These are phyloP conservation scores for Dendrolimus houi DNA, from an alignment of 2,888 invertebrate genomes.

Conservation along the genomic window DNA sequence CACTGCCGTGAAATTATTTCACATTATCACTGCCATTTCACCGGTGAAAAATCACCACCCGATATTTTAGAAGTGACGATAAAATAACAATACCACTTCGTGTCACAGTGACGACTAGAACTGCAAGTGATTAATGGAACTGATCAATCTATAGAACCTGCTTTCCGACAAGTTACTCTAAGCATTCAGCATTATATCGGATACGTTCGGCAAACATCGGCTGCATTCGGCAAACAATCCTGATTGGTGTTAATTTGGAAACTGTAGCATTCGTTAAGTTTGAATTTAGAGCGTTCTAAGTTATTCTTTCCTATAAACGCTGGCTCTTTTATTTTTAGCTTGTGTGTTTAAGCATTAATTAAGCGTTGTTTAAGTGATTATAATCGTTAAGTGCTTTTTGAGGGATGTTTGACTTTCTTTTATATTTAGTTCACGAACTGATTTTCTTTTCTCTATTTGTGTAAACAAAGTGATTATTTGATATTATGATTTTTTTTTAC, in stretches of 20 bases:
- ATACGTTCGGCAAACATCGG: conserved; percentile 7
- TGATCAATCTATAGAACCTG: too few relatives aligned
- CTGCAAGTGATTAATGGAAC: too few relatives aligned
- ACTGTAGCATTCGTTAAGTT: conserved; percentile 19
- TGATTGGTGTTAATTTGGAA: conserved; percentile 23
- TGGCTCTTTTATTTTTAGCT: too few relatives aligned
- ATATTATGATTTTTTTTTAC: neutral
- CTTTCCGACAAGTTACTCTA: neutral
- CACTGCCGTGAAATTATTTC: too few relatives aligned
- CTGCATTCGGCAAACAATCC: conserved; percentile 11
- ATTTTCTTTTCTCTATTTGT: neutral
- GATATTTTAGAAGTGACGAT: too few relatives aligned
- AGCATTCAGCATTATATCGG: conserved; percentile 10
- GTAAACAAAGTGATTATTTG: neutral
- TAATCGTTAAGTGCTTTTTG: neutral
- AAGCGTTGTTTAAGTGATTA: neutral
- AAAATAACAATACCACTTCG: too few relatives aligned
- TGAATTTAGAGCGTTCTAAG: conserved; percentile 2
- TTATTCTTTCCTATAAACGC: too few relatives aligned
- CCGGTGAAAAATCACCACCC: too few relatives aligned
- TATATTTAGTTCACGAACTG: neutral
- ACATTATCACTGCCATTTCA: too few relatives aligned
- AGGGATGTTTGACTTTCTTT: neutral
- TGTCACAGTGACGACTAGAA: too few relatives aligned
- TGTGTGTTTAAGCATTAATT: neutral